phyloP scores from a whole-genome alignment of 2,888 invertebrate species.

The Acanthococcus lagerstroemiae region DNA sequence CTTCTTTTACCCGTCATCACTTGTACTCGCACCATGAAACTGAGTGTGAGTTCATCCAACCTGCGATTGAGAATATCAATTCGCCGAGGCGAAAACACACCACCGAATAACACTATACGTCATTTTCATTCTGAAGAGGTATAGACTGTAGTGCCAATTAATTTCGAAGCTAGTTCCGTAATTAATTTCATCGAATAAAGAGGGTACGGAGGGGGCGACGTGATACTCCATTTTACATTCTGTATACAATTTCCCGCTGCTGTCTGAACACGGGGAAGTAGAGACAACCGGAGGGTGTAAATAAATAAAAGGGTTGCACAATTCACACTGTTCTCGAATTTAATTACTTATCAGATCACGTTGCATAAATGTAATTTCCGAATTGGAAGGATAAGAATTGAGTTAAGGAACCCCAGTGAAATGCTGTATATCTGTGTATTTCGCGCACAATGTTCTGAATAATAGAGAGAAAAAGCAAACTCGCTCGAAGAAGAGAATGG shows the following conservation, averaged over 20 bases:
- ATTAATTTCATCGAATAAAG: conserved; percentile 1
- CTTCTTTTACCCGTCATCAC: too few relatives aligned
- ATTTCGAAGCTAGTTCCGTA: conserved; percentile 4
- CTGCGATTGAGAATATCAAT: too few relatives aligned
- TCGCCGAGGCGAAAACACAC: too few relatives aligned
- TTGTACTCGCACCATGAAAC: too few relatives aligned
- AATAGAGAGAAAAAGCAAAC: too few relatives aligned
- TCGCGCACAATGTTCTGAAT: too few relatives aligned
- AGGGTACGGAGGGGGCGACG: neutral
- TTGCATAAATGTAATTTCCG: conserved; percentile 18
- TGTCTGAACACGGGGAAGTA: neutral
- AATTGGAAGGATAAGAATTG: conserved; percentile 9
- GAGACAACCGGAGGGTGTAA: neutral
- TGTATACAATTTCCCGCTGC: neutral
- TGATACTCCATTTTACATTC: neutral
- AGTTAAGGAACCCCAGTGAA: too few relatives aligned
- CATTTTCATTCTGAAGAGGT: too few relatives aligned
- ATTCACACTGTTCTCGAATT: neutral
- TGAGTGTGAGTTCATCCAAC: too few relatives aligned
- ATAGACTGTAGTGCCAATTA: neutral
- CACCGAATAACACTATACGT: too few relatives aligned
- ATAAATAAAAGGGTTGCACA: neutral
- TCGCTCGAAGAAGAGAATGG: too few relatives aligned
- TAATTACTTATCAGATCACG: conserved; percentile 16
- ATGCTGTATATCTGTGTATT: too few relatives aligned